Conservation (phyloP, 2,113 vertebrate species). For the Salminus brasiliensis region DNA sequence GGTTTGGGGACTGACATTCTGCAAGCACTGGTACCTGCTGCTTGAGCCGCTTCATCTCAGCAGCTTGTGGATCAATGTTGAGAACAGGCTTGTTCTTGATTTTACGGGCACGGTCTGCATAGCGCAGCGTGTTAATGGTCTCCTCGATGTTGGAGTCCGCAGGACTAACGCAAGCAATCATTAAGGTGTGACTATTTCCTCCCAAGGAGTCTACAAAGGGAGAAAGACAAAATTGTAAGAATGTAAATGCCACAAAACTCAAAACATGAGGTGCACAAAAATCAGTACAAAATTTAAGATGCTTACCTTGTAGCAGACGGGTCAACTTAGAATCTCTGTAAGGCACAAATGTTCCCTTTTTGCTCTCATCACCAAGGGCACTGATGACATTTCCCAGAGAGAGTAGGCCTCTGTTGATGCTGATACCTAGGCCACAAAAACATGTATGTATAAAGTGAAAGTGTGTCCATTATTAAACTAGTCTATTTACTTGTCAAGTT, state of each 20-base stretch:
- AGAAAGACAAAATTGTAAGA: constrained; percentile 16
- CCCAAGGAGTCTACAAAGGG: constrained; percentile 86
- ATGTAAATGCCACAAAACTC: neutral
- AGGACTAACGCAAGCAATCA: constrained; percentile 96
- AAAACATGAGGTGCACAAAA: too few species aligned
- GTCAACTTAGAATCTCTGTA: constrained; percentile 97
- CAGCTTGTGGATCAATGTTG: constrained; percentile 88
- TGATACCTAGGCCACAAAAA: constrained; percentile 83
- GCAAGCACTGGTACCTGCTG: constrained; percentile 84
- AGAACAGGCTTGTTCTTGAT: constrained; percentile 96
- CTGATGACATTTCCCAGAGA: constrained; percentile 96
- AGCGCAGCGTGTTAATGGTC: constrained; percentile 94
- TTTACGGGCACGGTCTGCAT: constrained; percentile 94
- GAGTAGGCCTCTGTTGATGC: constrained; percentile 93
- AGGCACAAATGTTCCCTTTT: constrained; percentile 89
- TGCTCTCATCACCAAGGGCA: constrained; percentile 93
- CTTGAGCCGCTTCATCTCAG: constrained; percentile 84
- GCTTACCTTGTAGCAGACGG: constrained; percentile 90
- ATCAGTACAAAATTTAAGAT: neutral
- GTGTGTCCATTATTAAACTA: neutral
- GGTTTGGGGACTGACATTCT: too few species aligned
- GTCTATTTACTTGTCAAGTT: too few species aligned
- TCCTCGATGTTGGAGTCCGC: constrained; percentile 97
- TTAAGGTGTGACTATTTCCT: constrained; percentile 95
- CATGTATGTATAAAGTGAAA: neutral